Evolutionary conservation across 2,888 invertebrate genomes (phyloP), one percentile per base, ranked within the genome.

Genomic region (Heliconius ethilla): DNA sequence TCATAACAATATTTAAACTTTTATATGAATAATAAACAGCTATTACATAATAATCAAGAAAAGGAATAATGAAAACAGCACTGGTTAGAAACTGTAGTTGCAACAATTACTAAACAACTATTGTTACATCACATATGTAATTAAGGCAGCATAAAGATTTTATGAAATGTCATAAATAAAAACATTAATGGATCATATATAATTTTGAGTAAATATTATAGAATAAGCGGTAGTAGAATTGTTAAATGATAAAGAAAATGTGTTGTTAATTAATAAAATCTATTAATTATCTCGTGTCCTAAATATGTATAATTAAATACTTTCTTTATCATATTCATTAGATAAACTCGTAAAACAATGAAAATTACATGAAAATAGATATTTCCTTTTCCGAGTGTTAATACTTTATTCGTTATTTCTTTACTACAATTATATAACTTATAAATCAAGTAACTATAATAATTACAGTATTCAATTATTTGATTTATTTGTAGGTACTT

Each of bases 91-190:
- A 72, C 27, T 13, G 55, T 59, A 62, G 51, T 45, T 63, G 37
- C 72, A 51, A 72, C 72, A 77, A 55, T 72, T 70, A 69, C 70
- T 76, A 66, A 73, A 40, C 55, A 33, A 78, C 70, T 72, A 65
- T 40, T 73, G 69, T 80, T 80, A 70, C 66, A 70, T 75, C 45
- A 78, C 74, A 74, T 67, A 69, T 74, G 75, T 67, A 75, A 77
- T 29, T 37, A 9, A 69, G 76, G 62, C 72, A 51, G 27, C 70
- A 77, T 75, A 69, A 37, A 27, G 7, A 70, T 37, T 79, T n/a
- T 18, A n/a, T 27, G 40, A 63, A 70, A 51, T 66, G n/a, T 70
- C 27, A 29, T 18, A 9, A 37, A 59, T 27, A 55, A 75, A 51
- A 27, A 29, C 27, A 29, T 63, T 27, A 63, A 63, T 6, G 7